Conservation (phyloP, 2,888 invertebrate species). For the Didymodactylos carnosus region DNA sequence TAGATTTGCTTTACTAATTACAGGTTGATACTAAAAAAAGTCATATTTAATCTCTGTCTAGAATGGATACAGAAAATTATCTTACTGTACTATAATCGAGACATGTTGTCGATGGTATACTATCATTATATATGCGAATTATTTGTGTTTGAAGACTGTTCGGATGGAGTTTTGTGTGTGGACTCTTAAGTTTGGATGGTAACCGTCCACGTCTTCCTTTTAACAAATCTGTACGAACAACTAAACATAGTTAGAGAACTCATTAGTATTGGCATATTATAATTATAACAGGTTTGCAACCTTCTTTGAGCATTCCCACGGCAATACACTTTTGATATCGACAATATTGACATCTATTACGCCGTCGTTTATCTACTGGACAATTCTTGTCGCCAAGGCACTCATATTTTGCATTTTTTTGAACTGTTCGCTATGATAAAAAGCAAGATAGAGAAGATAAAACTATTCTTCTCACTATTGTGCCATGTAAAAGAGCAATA, state of each 20-base stretch:
- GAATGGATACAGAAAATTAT: too few species aligned
- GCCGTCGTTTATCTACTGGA: constrained; percentile 81
- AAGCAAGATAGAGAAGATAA: too few species aligned
- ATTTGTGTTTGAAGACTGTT: constrained; percentile 79
- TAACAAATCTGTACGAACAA: constrained; percentile 83
- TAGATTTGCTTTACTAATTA: constrained; percentile 4
- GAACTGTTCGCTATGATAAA: constrained; percentile 69
- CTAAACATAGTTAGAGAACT: constrained; percentile 20
- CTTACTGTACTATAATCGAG: constrained; percentile 59
- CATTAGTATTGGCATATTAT: neutral
- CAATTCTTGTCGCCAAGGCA: constrained; percentile 88
- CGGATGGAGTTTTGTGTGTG: constrained; percentile 71
- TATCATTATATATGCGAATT: constrained; percentile 80
- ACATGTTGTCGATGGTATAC: constrained; percentile 73
- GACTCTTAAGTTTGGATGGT: constrained; percentile 58
- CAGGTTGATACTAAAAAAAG: constrained; percentile 3
- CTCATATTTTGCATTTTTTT: constrained; percentile 92
- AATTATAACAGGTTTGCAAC: constrained; percentile 21
- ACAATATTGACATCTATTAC: constrained; percentile 94
- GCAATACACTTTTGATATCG: constrained; percentile 91
- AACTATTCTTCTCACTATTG: too few species aligned
- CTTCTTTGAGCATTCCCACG: constrained; percentile 98
- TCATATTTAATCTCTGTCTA: neutral
- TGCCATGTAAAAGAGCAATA: too few species aligned
- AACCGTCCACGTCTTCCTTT: constrained; percentile 85